These are phyloP conservation scores for Piscicola geometra DNA, from an alignment of 2,888 invertebrate genomes.

Conservation along the genomic window DNA sequence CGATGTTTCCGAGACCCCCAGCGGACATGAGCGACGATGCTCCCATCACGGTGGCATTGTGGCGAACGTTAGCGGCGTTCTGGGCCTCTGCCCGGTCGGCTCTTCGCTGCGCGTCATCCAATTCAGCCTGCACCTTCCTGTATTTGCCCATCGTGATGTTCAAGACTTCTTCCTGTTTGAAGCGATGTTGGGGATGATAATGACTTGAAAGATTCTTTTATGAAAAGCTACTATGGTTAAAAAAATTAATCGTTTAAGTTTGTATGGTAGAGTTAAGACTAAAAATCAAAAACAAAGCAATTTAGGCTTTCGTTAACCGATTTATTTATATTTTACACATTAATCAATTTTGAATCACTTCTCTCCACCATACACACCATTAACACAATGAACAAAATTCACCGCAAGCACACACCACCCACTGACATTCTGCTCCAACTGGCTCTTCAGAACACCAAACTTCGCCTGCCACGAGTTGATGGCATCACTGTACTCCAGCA, in stretches of 20 bases:
- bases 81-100: slow-evolving; percentile 54
- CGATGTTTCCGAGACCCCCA: slow-evolving; percentile 40
- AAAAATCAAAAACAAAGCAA: too few species aligned
- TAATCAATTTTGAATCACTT: too few species aligned
- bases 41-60: slow-evolving; percentile 30
- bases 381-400: too few species aligned
- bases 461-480: slow-evolving; percentile 51
- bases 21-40: neutral
- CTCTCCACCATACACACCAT: too few species aligned
- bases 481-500: slow-evolving; percentile 50
- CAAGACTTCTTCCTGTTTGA: slow-evolving; percentile 54
- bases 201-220: neutral
- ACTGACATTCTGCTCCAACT: slow-evolving; percentile 54
- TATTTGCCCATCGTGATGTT: slow-evolving; percentile 56
- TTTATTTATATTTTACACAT: too few species aligned
- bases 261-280: too few species aligned
- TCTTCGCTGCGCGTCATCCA: slow-evolving; percentile 54
- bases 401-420: too few species aligned
- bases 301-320: too few species aligned
- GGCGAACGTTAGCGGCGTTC: slow-evolving; percentile 45
- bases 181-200: neutral
- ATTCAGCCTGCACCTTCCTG: slow-evolving; percentile 53
- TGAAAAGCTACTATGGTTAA: too few species aligned
- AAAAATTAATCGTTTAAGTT: too few species aligned
- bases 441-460: slow-evolving; percentile 53